These are phyloP conservation scores for Premnoplex brunnescens DNA, from an alignment of 2,797 vertebrate genomes.

Conservation along the genomic window DNA sequence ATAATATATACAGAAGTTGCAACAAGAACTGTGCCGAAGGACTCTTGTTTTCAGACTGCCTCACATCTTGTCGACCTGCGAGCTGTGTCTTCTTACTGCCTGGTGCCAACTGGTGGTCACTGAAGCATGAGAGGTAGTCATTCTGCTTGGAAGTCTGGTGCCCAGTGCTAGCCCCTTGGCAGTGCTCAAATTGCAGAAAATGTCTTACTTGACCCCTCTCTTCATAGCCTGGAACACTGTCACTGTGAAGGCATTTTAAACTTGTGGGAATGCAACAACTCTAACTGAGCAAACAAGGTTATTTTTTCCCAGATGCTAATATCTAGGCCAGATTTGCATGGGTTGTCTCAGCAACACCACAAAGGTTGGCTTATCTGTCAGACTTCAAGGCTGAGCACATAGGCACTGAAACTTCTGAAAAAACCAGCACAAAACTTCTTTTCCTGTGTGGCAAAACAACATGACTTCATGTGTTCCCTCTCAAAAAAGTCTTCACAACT, in stretches of 20 bases:
- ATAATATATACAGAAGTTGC: background rate
- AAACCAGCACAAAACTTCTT: background rate
- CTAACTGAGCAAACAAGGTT: background rate
- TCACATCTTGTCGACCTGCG: accelerated
- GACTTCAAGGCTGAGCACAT: background rate
- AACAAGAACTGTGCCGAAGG: background rate
- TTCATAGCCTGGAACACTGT: background rate
- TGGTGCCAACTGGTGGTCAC: background rate
- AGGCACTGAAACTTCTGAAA: background rate
- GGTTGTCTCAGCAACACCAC: background rate
- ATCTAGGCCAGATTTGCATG: background rate
- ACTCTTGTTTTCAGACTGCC: background rate
- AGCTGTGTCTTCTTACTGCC: background rate
- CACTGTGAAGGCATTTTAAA: background rate
- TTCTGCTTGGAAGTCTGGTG: background rate
- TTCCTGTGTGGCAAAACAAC: background rate
- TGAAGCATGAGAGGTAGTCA: background rate
- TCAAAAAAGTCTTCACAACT: background rate
- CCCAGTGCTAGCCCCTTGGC: background rate
- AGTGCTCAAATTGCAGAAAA: background rate
- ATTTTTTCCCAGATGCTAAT: background rate
- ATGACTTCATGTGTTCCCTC: background rate
- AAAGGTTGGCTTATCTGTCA: background rate
- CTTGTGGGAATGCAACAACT: background rate
- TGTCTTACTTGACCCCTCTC: background rate